Conservation (phyloP, 30 jellyfish, hydroid and myxozoan species). For the Aurelia aurita region DNA sequence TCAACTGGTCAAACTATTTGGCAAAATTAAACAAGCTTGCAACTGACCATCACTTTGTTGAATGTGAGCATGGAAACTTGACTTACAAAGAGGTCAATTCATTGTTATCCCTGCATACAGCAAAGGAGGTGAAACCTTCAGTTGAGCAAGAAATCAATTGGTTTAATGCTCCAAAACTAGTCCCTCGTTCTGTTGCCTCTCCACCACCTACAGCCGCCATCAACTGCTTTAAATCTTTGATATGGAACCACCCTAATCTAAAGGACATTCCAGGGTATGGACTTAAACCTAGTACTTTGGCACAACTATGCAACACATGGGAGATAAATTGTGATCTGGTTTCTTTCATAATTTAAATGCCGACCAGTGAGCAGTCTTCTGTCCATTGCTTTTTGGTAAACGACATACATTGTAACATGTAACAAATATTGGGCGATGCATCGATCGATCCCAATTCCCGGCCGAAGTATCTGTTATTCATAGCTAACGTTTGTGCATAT, state of each 20-base stretch:
- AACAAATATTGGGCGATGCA: background rate
- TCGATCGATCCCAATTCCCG: background rate
- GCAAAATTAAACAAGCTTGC: background rate
- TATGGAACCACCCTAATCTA: background rate
- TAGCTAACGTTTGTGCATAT: background rate
- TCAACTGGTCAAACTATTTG: background rate
- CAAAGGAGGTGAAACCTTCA: background rate
- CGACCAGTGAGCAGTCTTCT: background rate
- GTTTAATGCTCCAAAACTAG: background rate
- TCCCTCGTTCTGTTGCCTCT: too few relatives aligned
- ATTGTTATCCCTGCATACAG: background rate
- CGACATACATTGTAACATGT: too few relatives aligned
- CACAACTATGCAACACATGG: background rate
- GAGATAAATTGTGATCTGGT: background rate
- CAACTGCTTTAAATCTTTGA: background rate
- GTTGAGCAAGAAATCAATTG: conserved; percentile 5
- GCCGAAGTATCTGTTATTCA: background rate
- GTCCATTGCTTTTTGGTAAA: background rate
- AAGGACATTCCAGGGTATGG: background rate
- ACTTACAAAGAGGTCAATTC: background rate
- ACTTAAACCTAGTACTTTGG: background rate
- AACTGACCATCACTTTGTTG: background rate
- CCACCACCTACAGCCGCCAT: background rate
- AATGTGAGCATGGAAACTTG: background rate
- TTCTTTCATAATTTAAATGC: background rate